Conservation (phyloP, 2,113 vertebrate species). For the Xiphophorus maculatus region DNA sequence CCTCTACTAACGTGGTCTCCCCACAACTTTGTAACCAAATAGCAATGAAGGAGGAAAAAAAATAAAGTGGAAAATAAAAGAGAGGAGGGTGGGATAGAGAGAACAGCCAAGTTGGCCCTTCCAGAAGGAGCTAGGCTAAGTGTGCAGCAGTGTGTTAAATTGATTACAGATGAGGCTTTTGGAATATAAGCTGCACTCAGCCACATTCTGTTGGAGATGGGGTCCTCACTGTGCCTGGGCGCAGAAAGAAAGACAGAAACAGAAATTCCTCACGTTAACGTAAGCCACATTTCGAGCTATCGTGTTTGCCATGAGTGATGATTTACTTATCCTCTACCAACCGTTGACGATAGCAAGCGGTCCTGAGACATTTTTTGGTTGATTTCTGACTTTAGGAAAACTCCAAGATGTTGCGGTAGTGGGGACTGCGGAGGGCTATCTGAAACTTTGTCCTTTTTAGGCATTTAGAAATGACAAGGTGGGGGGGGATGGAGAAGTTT, state of each 20-base stretch:
- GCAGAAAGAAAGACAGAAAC: conserved; percentile 37
- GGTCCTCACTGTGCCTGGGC: conserved; percentile 30
- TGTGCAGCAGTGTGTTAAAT: conserved; percentile 69
- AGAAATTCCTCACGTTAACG: conserved; percentile 7
- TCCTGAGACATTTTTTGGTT: conserved; percentile 17
- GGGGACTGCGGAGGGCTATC: conserved; percentile 8
- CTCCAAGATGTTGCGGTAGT: conserved; percentile 12
- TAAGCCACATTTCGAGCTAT: conserved; percentile 25
- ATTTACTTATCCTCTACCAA: conserved; percentile 1
- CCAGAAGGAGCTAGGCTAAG: conserved; percentile 59
- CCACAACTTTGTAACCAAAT: conserved; percentile 6
- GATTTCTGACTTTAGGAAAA: conserved; percentile 19
- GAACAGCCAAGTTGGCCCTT: conserved; percentile 58
- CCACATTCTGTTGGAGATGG: conserved; percentile 31
- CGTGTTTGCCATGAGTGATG: not conserved
- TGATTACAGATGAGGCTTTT: conserved; percentile 70
- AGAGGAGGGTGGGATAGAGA: conserved; percentile 26
- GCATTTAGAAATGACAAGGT: conserved; percentile 55
- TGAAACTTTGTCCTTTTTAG: conserved; percentile 67
- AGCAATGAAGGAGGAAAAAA: conserved; percentile 41
- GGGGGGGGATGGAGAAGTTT: conserved; percentile 24
- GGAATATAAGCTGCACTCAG: conserved; percentile 42
- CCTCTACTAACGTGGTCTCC: conserved; percentile 28
- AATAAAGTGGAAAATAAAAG: conserved; percentile 45
- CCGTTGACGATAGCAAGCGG: not conserved